phyloP scores from a whole-genome alignment of 2,797 vertebrate species.

The Lagorchestes hirsutus region DNA sequence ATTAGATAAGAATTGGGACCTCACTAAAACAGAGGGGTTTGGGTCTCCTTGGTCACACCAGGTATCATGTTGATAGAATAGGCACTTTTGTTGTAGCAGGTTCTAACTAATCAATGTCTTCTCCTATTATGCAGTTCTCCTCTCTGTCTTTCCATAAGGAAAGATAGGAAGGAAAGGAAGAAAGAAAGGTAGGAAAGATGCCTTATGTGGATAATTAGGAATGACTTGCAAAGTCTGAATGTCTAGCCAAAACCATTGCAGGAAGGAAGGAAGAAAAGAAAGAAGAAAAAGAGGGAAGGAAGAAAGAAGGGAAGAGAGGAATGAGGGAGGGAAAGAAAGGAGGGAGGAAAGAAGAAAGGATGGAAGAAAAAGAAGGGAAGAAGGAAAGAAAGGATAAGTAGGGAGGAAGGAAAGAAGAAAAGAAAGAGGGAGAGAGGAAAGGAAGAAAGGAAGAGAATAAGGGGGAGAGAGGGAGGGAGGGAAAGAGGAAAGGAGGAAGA shows the following conservation, averaged over 20 bases:
- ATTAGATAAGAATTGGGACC: neutral
- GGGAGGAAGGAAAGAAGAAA: no score
- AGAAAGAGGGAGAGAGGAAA: no score
- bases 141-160: neutral
- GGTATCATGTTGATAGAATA: neutral
- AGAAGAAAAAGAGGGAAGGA: no score
- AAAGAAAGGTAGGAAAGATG: neutral
- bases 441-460: no score
- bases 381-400: no score
- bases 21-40: neutral
- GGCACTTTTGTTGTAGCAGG: neutral
- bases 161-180: neutral
- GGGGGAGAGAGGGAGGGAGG: no score
- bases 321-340: no score
- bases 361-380: no score
- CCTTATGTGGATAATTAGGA: neutral
- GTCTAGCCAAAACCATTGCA: neutral
- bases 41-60: neutral
- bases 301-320: no score
- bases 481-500: neutral
- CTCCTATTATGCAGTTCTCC: neutral
- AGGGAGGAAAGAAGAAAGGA: no score
- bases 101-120: neutral
- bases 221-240: neutral
- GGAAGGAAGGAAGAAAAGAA: neutral